Percentiles rank a stretch among this genome's conserved stretches.
phyloP scores from a whole-genome alignment of 2,888 invertebrate species.

The Sclerodermus sp. region DNA sequence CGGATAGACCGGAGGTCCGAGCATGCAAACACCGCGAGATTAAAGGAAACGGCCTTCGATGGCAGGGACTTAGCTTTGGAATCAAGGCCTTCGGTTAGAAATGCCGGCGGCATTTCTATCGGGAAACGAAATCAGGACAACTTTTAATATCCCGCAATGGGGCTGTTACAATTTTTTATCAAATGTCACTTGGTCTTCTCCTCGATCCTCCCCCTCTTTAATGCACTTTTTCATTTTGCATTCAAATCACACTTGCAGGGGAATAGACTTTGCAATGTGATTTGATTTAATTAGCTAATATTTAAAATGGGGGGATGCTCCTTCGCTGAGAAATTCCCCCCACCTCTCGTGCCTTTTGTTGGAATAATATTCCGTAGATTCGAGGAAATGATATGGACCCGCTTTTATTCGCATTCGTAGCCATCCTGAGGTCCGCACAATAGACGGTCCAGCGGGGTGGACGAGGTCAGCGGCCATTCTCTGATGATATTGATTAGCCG shows the following conservation, averaged over 20 bases:
- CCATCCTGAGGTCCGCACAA: slow-evolving; percentile 15
- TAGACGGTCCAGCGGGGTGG: slow-evolving; percentile 23
- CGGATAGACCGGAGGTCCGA: slow-evolving; percentile 26
- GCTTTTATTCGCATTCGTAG: slow-evolving; percentile 11
- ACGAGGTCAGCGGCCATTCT: slow-evolving; percentile 46
- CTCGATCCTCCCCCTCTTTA: neutral
- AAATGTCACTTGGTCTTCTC: neutral
- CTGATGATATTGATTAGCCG: slow-evolving; percentile 57
- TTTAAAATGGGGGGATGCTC: no score
- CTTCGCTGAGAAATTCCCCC: no score
- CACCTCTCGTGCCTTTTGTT: neutral
- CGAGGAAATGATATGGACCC: neutral
- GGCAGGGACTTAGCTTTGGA: neutral
- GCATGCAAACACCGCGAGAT: slow-evolving; percentile 55
- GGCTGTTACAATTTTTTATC: no score
- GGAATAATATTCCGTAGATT: neutral
- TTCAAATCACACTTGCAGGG: no score
- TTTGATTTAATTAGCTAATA: no score
- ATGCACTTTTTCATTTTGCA: neutral
- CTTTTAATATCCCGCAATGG: no score
- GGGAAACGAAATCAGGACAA: no score
- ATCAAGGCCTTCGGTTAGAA: no score
- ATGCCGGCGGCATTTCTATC: no score
- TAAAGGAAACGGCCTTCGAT: neutral
- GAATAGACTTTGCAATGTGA: no score